phyloP scores from a whole-genome alignment of 2,888 invertebrate species.

The Brachyptera putata region DNA sequence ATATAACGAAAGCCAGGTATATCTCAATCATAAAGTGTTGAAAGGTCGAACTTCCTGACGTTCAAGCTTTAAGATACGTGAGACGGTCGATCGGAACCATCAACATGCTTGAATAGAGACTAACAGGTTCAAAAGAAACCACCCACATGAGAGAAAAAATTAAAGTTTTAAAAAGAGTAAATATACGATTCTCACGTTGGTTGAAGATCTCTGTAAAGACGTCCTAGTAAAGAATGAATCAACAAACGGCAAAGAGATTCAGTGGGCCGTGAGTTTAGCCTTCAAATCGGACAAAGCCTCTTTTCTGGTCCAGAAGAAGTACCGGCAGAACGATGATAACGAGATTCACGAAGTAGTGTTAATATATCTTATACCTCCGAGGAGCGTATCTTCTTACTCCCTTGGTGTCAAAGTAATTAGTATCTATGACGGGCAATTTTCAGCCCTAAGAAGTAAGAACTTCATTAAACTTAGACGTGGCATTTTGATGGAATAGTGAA shows the following conservation, averaged over 20 bases:
- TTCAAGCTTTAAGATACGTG: too few relatives aligned
- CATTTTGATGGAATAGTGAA: conserved; percentile 1
- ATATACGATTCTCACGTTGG: neutral
- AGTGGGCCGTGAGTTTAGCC: too few relatives aligned
- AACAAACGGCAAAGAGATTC: too few relatives aligned
- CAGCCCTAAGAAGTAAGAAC: neutral
- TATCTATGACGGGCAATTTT: conserved; percentile 15
- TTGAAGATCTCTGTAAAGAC: neutral
- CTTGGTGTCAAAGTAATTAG: conserved; percentile 10
- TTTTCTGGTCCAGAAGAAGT: too few relatives aligned
- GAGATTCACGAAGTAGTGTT: conserved; percentile 8
- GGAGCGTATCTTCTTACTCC: neutral
- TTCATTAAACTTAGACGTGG: conserved; percentile 5
- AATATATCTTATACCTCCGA: neutral
- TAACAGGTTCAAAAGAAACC: too few relatives aligned
- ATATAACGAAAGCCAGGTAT: too few relatives aligned
- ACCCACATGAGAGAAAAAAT: conserved; percentile 1
- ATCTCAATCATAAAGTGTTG: too few relatives aligned
- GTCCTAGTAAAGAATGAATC: neutral
- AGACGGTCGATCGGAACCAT: too few relatives aligned
- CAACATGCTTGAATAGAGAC: too few relatives aligned
- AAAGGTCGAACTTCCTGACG: too few relatives aligned
- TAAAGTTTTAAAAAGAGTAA: neutral
- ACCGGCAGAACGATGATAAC: neutral
- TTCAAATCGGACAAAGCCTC: too few relatives aligned